A percentile compares a stretch with the other conserved stretches of the same genome.
Evolutionary conservation across 2,797 vertebrate species (phyloP).

Genomic region (Morelia viridis): DNA sequence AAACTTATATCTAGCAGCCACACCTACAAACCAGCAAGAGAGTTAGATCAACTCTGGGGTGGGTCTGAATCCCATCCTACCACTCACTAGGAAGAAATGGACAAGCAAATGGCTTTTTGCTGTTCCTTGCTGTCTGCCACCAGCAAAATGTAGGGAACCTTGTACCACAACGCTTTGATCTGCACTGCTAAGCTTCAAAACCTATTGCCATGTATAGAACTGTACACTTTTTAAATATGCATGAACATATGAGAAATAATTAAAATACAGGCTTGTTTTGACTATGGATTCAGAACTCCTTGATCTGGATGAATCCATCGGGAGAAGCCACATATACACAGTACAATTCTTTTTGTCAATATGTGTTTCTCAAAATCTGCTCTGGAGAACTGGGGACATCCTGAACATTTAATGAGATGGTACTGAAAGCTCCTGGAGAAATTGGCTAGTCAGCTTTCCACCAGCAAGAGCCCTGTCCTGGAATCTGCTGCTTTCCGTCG

Average conservation of each 20-base stretch:
- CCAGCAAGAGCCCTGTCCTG: background rate
- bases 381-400: background rate
- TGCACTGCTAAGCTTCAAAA: background rate
- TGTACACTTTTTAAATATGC: background rate
- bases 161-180: background rate
- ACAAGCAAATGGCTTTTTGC: background rate
- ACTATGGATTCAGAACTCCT: background rate
- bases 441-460: background rate
- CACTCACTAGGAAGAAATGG: background rate
- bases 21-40: background rate
- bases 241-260: background rate
- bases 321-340: background rate
- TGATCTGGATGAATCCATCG: background rate
- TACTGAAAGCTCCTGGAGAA: background rate
- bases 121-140: background rate
- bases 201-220: background rate
- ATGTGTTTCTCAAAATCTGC: background rate
- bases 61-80: background rate
- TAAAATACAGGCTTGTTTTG: background rate
- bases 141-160: background rate
- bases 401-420: background rate
- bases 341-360: background rate
- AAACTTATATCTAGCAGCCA: background rate
- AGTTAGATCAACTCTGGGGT: background rate
- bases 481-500: background rate